These are phyloP conservation scores for Cassiopea andromeda DNA, from an alignment of 30 jellyfish, hydroid and myxozoan species.

Conservation along the genomic window DNA sequence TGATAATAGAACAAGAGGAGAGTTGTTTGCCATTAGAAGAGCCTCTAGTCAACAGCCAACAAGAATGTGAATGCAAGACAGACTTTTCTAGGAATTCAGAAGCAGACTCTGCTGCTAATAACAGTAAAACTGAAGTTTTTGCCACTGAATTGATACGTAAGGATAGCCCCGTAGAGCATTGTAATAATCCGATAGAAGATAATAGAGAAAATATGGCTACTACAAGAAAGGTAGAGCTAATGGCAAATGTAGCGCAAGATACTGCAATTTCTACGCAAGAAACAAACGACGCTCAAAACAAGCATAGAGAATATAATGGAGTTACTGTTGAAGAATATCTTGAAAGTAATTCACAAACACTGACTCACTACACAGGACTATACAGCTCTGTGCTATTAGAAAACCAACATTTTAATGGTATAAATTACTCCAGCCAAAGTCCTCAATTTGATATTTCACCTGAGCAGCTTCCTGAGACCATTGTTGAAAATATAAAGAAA, in stretches of 20 bases:
- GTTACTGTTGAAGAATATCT: conserved; percentile 15
- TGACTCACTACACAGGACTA: neutral
- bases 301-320: neutral
- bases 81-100: too few species aligned
- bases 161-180: too few species aligned
- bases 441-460: neutral
- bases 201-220: too few species aligned
- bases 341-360: neutral
- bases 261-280: neutral
- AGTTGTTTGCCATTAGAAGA: too few species aligned
- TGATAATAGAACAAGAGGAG: too few species aligned
- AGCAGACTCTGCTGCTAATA: too few species aligned
- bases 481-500: too few species aligned
- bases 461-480: neutral
- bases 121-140: too few species aligned
- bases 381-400: neutral
- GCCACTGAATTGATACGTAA: too few species aligned
- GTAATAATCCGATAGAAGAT: too few species aligned
- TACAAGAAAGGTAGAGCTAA: neutral
- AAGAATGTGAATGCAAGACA: too few species aligned
- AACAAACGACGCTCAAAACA: neutral
- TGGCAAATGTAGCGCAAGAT: neutral
- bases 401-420: neutral
- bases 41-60: too few species aligned
- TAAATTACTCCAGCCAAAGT: neutral